Conservation (phyloP, 2,797 vertebrate genomes). For the Limosa lapponica region DNA sequence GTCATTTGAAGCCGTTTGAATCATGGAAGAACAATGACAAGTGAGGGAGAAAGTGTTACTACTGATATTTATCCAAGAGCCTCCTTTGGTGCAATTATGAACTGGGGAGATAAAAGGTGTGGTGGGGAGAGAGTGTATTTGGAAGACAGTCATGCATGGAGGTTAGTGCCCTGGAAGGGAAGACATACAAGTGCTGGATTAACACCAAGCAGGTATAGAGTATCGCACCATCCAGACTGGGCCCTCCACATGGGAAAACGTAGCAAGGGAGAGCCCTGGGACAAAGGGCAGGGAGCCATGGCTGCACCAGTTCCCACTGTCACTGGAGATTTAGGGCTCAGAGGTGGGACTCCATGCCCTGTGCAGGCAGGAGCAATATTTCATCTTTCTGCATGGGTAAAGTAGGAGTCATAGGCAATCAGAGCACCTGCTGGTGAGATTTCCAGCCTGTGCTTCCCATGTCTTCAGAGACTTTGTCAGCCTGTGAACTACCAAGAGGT, state of each 20-base stretch:
- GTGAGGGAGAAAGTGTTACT: constrained; percentile 53
- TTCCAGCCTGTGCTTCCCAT: neutral
- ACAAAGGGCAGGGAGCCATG: neutral
- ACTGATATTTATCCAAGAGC: constrained; percentile 20
- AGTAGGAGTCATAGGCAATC: neutral
- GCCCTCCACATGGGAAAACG: neutral
- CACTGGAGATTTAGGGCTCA: neutral
- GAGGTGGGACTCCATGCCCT: neutral
- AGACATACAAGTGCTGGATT: neutral
- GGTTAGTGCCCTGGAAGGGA: neutral
- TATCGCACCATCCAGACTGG: neutral
- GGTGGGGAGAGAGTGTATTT: neutral
- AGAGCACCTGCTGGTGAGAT: neutral
- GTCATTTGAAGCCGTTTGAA: constrained; percentile 50
- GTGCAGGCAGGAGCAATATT: neutral
- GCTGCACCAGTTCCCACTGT: neutral
- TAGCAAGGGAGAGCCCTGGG: neutral
- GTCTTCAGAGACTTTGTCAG: neutral
- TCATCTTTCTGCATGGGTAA: neutral
- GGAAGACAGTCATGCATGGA: neutral
- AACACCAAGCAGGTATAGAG: neutral
- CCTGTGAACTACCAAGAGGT: neutral
- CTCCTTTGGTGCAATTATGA: constrained; percentile 58
- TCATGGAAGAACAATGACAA: constrained; percentile 60
- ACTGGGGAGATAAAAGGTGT: constrained; percentile 3